Evolutionary conservation across 2,888 invertebrate genomes (phyloP).

Genomic region (Nowickia ferox): DNA sequence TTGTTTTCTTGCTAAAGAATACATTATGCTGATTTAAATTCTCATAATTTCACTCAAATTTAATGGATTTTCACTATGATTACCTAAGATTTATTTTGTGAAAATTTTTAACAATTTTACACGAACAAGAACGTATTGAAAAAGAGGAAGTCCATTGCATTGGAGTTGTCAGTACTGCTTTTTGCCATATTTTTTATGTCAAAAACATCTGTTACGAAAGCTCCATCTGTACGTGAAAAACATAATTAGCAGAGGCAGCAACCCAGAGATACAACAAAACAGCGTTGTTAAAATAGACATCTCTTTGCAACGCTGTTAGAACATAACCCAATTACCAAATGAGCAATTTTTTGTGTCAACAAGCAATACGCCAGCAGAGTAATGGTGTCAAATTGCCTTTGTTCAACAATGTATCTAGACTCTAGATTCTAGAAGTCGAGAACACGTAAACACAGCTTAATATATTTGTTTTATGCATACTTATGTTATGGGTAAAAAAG

Average conservation of each 20-base stretch:
- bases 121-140: constrained; percentile 83
- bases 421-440: not conserved
- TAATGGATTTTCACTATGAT: constrained; percentile 77
- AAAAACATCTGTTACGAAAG: constrained; percentile 59
- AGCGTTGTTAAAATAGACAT: too few species aligned
- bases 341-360: too few species aligned
- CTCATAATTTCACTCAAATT: constrained; percentile 70
- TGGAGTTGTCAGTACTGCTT: constrained; percentile 77
- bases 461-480: not conserved
- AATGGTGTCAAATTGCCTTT: not conserved
- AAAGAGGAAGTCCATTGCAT: constrained; percentile 82
- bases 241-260: not conserved
- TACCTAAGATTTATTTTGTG: constrained; percentile 83
- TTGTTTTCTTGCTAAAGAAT: not conserved
- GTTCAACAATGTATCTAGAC: not conserved
- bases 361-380: not conserved
- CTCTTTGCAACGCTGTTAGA: not conserved
- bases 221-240: constrained; percentile 64
- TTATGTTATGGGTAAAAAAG: too few species aligned
- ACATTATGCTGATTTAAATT: constrained; percentile 62
- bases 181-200: constrained; percentile 67
- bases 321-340: not conserved
- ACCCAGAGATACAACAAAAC: not conserved
- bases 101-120: constrained; percentile 82
- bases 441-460: not conserved